Evolutionary conservation across 1,140 invertebrate genomes (phyloP).

Genomic region (Adelges cooleyi): DNA sequence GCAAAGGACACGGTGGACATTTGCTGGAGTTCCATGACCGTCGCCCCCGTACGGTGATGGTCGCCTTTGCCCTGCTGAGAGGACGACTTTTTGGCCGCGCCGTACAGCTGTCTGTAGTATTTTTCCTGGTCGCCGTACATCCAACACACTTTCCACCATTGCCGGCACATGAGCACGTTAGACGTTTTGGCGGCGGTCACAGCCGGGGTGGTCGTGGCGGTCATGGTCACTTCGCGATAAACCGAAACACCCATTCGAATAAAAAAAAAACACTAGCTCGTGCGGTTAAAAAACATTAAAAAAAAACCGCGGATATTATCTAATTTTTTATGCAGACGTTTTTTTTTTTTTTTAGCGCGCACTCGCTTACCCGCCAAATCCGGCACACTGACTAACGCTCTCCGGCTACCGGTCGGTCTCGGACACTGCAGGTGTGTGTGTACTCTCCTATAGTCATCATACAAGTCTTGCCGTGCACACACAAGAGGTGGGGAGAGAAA

Average conservation of each 20-base stretch:
- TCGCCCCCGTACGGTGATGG: background rate
- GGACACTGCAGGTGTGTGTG: conserved; percentile 16
- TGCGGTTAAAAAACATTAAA: too few relatives aligned
- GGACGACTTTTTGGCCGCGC: conserved; percentile 40
- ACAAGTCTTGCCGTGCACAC: background rate
- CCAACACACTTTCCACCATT: conserved; percentile 80
- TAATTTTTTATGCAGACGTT: too few relatives aligned
- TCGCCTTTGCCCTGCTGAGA: background rate
- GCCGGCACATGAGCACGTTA: conserved; percentile 66
- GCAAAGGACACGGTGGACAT: background rate
- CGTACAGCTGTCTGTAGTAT: conserved; percentile 66
- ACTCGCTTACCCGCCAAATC: background rate
- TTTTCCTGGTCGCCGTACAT: conserved; percentile 74
- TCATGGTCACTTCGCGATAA: conserved; percentile 8
- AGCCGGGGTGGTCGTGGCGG: background rate
- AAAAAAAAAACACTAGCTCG: too few relatives aligned
- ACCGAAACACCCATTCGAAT: background rate
- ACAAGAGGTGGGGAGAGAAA: too few relatives aligned
- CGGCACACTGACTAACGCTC: background rate
- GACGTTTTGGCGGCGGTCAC: conserved; percentile 32
- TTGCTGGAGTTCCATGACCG: conserved; percentile 12
- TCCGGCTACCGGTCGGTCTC: conserved; percentile 13
- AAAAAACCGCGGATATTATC: too few relatives aligned
- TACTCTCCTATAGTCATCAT: background rate
- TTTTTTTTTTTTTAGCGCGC: too few relatives aligned